Evolutionary conservation across 2,888 invertebrate species (phyloP).

Genomic region (Celastrina argiolus): DNA sequence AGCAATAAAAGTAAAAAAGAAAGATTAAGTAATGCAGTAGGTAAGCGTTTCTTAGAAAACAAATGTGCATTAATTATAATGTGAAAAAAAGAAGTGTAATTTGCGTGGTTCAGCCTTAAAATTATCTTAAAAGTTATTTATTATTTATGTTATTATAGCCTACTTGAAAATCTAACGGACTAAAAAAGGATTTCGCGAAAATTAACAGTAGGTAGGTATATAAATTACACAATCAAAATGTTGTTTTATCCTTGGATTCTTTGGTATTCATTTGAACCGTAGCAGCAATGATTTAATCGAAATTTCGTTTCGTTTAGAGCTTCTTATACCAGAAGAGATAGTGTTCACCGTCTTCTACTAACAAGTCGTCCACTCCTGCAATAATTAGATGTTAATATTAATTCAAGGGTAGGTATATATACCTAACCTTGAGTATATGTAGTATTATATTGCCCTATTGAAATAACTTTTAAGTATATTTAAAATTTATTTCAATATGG

Average conservation of each 20-base stretch:
- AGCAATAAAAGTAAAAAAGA: background rate
- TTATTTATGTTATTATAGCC: background rate
- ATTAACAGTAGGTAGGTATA: no score
- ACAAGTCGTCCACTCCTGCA: constrained; percentile 90
- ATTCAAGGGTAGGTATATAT: no score
- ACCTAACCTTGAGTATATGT: no score
- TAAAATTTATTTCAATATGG: no score
- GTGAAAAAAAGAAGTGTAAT: background rate
- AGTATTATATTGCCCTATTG: no score
- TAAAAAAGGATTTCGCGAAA: background rate
- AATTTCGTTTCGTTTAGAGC: constrained; percentile 75
- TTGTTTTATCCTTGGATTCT: no score
- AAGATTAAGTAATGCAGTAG: no score
- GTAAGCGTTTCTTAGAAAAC: background rate
- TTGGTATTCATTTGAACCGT: background rate
- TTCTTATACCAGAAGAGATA: constrained; percentile 96
- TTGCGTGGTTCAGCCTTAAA: background rate
- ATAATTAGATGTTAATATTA: constrained; percentile 34
- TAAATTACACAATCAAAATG: no score
- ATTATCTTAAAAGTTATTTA: background rate
- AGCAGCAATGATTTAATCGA: background rate
- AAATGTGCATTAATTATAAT: background rate
- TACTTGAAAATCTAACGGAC: background rate
- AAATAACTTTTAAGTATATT: no score
- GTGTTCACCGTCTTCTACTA: constrained; percentile 92